A percentile compares a stretch with the other conserved stretches of the same genome.
phyloP scores from a whole-genome alignment of 1,140 invertebrate genomes.

The Planococcus citri region DNA sequence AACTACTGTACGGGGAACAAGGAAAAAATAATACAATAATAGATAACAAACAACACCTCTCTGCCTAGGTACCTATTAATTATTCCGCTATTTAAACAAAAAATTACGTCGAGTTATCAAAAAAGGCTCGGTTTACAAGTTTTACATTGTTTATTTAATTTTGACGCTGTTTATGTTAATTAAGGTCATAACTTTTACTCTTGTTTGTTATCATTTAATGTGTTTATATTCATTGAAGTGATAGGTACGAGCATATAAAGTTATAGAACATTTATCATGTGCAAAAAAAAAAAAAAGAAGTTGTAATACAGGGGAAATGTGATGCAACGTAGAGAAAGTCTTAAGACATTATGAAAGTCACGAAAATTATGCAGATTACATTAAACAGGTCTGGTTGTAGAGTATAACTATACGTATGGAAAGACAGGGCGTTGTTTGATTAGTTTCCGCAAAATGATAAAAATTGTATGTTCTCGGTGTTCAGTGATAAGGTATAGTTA shows the following conservation, averaged over 20 bases:
- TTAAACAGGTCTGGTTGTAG: not conserved
- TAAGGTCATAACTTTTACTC: not conserved
- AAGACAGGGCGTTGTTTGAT: no score
- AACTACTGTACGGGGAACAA: no score
- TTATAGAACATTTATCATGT: not conserved
- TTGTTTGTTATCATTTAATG: not conserved
- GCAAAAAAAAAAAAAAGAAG: not conserved
- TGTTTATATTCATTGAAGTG: not conserved
- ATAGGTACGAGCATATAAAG: not conserved
- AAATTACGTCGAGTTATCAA: not conserved
- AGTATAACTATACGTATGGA: not conserved
- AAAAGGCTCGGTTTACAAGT: not conserved
- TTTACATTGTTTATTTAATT: not conserved
- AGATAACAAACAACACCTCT: not conserved
- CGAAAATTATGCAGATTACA: conserved; percentile 3
- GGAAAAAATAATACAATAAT: no score
- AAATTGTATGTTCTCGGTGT: no score
- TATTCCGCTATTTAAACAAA: not conserved
- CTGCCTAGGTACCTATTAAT: not conserved
- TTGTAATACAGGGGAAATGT: not conserved
- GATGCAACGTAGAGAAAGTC: not conserved
- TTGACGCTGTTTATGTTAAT: not conserved
- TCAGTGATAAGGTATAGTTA: no score
- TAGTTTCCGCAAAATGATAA: no score
- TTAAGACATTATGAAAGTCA: not conserved